phyloP scores from a whole-genome alignment of 2,888 invertebrate species.

The Rotaria sp. region DNA sequence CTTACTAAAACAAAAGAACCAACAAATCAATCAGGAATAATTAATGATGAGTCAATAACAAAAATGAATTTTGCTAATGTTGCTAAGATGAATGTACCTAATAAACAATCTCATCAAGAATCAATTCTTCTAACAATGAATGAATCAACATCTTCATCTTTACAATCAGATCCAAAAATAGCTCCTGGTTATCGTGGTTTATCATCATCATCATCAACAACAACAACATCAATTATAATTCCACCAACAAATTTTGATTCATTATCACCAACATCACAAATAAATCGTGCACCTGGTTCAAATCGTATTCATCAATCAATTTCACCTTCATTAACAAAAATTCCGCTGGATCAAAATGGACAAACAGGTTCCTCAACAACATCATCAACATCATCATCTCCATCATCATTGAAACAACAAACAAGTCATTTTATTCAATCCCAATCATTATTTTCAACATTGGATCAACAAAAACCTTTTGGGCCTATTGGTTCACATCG shows the following conservation, averaged over 20 bases:
- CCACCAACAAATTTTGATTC: not conserved
- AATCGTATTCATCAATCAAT: not conserved
- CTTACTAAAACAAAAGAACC: not conserved
- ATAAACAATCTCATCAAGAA: not conserved
- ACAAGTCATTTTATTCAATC: not conserved
- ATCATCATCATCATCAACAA: not conserved
- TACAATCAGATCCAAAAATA: not conserved
- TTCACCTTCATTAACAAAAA: not conserved
- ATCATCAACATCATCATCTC: conserved; percentile 12
- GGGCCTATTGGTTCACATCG: conserved; percentile 15
- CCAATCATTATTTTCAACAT: not conserved
- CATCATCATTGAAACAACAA: conserved; percentile 25
- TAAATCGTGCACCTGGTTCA: conserved; percentile 15
- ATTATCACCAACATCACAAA: conserved; percentile 1
- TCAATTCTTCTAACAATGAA: not conserved
- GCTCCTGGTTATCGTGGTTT: conserved; percentile 5
- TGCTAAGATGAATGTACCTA: not conserved
- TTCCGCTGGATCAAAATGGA: not conserved
- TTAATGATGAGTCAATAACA: not conserved
- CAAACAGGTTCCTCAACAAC: not conserved
- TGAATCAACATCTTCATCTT: not conserved
- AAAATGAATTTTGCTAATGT: conserved; percentile 29
- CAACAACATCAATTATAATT: not conserved
- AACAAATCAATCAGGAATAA: not conserved
- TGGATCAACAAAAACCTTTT: conserved; percentile 11